Percentiles rank a stretch among this genome's conserved stretches.
These are phyloP conservation scores for Delia radicum DNA, from an alignment of 1,140 invertebrate species.

Conservation along the genomic window DNA sequence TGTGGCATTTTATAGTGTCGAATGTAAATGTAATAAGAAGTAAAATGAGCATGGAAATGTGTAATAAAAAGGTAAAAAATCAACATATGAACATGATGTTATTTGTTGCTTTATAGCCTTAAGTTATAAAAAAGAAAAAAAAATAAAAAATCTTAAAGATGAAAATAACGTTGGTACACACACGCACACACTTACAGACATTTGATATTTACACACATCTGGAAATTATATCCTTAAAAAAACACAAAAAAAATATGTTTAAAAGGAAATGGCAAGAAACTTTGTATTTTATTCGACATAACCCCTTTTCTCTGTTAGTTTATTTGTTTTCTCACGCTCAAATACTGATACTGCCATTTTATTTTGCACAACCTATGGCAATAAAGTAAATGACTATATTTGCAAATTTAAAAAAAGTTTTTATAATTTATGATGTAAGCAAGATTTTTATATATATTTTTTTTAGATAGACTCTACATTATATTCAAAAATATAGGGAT, in stretches of 20 bases:
- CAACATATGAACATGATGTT: background rate
- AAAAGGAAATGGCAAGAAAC: conserved; percentile 9
- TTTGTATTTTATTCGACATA: background rate
- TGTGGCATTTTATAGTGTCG: background rate
- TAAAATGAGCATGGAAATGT: too few species aligned
- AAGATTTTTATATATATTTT: too few species aligned
- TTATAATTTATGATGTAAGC: too few species aligned
- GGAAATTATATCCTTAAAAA: background rate
- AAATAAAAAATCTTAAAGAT: background rate
- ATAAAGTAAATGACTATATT: background rate
- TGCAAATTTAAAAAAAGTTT: background rate
- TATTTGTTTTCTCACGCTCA: background rate
- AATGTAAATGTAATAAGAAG: background rate
- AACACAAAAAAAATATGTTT: too few species aligned
- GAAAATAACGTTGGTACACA: background rate
- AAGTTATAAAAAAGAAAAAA: background rate
- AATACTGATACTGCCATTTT: background rate
- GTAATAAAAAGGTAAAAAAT: too few species aligned
- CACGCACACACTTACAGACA: background rate
- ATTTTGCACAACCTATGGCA: too few species aligned
- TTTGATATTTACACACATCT: background rate
- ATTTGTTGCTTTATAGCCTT: background rate
- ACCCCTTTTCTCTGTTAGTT: background rate
- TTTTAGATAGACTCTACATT: too few species aligned
- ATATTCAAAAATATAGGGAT: too few species aligned